These are phyloP conservation scores for Euwallacea fornicatus DNA, from an alignment of 1,140 invertebrate species.

Conservation along the genomic window DNA sequence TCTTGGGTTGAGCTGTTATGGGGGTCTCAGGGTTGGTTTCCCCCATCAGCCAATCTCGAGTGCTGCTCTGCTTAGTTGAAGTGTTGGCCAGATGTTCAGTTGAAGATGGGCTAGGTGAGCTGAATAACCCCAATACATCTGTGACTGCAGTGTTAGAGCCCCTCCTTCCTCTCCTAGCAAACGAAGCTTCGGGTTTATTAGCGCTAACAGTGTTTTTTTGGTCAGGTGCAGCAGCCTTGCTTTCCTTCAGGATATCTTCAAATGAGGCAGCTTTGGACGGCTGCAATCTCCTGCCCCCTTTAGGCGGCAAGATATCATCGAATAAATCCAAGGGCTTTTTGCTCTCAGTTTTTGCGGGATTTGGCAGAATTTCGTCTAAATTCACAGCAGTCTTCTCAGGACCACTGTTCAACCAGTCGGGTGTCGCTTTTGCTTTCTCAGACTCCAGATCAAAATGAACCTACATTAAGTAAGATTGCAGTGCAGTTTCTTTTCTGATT, in stretches of 20 bases:
- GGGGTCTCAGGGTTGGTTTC: slow-evolving; percentile 35
- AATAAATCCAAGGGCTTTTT: slow-evolving; percentile 41
- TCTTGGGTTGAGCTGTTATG: neutral
- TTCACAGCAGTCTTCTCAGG: slow-evolving; percentile 5
- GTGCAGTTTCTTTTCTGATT: too few relatives aligned
- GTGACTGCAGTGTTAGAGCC: slow-evolving; percentile 28
- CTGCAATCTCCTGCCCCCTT: slow-evolving; percentile 34
- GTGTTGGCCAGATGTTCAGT: slow-evolving; percentile 3
- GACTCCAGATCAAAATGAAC: slow-evolving; percentile 19
- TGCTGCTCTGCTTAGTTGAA: slow-evolving; percentile 13
- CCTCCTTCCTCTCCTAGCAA: slow-evolving; percentile 26
- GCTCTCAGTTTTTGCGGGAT: slow-evolving; percentile 5
- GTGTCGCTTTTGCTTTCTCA: slow-evolving; percentile 15
- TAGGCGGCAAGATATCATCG: slow-evolving; percentile 45
- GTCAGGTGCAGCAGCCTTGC: slow-evolving; percentile 28
- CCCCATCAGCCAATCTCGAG: slow-evolving; percentile 43
- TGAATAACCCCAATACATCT: slow-evolving; percentile 30
- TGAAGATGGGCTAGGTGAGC: neutral
- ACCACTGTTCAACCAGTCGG: slow-evolving; percentile 22
- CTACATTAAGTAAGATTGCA: slow-evolving; percentile 1
- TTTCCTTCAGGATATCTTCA: slow-evolving; percentile 48
- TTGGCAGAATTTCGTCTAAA: slow-evolving; percentile 13
- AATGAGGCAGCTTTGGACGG: slow-evolving; percentile 43
- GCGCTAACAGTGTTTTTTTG: neutral
- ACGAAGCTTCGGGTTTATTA: slow-evolving; percentile 5